Evolutionary conservation across 1,140 invertebrate species (phyloP), one percentile per base, ranked within the genome.

Genomic region (Subanguina moxae): DNA sequence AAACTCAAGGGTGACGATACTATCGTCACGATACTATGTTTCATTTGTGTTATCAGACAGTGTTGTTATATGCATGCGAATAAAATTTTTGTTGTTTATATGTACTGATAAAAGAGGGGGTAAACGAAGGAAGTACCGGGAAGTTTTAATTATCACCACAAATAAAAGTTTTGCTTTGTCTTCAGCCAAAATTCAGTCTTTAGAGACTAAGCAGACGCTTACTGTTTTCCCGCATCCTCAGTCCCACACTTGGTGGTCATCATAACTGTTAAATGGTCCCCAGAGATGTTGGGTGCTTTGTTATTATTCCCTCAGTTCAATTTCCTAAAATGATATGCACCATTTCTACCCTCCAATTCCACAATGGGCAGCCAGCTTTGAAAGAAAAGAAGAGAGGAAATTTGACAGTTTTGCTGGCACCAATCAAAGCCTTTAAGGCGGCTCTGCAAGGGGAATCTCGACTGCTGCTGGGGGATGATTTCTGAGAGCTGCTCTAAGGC

Each of bases 261-360:
- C 48, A 52, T 21, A 52, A 52, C 48, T 15, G 48, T 52, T 52
- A 52, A 52, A 52, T 25, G 15, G 48, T 52, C 48, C 48, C 48
- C 3, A 52, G 48, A 52, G 48, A 25, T 52, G n/a, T 52, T 3
- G 3, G 32, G 32, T 38, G 32, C 48, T 52, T 52, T 25, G 48
- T 25, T 52, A 52, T 52, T 21, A 52, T 21, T 19, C n/a, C 48
- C 48, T 21, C 48, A 19, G 17, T 52, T 52, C 15, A 45, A 45
- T 15, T 15, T 52, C 48, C 48, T 52, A 15, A 52, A 52, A 52
- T 52, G 48, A 52, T 52, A 52, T 52, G 48, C 48, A 52, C n/a
- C 3, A 52, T 52, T 52, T 52, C 48, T 38, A 5, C 32, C 32
- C 3, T 38, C 32, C 32, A 38, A 38, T 15, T n/a, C n/a, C n/a